phyloP scores from a whole-genome alignment of 2,113 vertebrate genomes.

The Epinephelus cyanopodus region DNA sequence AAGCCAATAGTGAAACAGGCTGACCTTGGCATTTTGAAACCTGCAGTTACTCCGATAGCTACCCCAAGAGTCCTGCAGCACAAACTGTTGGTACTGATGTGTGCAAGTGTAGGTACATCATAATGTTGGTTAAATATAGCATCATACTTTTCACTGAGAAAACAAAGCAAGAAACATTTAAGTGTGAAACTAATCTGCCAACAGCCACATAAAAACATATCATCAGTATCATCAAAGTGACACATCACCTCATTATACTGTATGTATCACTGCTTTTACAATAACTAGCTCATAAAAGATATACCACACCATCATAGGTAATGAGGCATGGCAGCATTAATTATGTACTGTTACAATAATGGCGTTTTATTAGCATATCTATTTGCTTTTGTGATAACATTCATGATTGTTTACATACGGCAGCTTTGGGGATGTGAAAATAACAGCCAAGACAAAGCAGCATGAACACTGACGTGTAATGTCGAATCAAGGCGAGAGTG shows the following conservation, averaged over 20 bases:
- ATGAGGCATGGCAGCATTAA: neutral
- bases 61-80: neutral
- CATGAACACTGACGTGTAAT: neutral
- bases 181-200: neutral
- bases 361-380: conserved; percentile 15
- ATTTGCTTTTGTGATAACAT: conserved; percentile 1
- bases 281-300: neutral
- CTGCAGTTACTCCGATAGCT: neutral
- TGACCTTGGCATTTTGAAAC: neutral
- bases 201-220: neutral
- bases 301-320: neutral
- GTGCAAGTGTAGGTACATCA: neutral
- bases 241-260: conserved; percentile 1
- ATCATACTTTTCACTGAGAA: neutral
- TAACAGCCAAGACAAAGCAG: neutral
- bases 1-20: neutral
- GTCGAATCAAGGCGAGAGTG: too few species aligned
- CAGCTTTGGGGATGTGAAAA: neutral
- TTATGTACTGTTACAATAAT: conserved; percentile 2
- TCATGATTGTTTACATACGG: neutral
- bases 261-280: neutral
- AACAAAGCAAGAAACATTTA: too few species aligned
- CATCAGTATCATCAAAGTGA: neutral
- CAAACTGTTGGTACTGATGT: neutral
- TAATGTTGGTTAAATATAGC: neutral